Conservation (phyloP, 2,113 vertebrate species). For the Trachemys scripta region DNA sequence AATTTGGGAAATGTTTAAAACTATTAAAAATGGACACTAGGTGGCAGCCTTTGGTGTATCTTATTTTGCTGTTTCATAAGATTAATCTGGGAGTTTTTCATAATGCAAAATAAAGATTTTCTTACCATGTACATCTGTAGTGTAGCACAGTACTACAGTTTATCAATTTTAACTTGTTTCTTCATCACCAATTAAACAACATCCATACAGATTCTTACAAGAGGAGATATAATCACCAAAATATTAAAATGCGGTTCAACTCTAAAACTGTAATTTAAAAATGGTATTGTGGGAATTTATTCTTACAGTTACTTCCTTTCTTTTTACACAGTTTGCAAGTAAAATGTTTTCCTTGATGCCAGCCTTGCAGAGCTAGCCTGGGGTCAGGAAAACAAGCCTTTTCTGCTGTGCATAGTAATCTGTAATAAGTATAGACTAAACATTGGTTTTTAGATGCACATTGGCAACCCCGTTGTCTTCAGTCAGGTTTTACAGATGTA, state of each 20-base stretch:
- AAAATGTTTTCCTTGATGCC: background rate
- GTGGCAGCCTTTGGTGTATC: slow-evolving; percentile 47
- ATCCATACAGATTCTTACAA: background rate
- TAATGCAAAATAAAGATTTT: background rate
- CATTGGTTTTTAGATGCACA: background rate
- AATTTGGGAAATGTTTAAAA: background rate
- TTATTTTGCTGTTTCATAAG: background rate
- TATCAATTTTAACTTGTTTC: background rate
- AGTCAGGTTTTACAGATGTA: background rate
- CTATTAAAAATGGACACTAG: slow-evolving; percentile 41
- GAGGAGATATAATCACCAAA: background rate
- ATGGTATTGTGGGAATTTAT: background rate
- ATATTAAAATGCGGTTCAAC: background rate
- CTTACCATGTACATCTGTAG: background rate
- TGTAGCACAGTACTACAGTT: background rate
- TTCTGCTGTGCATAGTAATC: background rate
- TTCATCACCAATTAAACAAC: background rate
- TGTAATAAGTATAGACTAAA: background rate
- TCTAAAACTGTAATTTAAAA: background rate
- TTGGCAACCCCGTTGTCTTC: background rate
- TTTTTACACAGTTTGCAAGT: background rate
- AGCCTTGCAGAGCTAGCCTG: background rate
- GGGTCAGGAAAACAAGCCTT: background rate
- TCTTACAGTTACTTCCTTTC: background rate
- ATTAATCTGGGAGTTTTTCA: background rate